Percentiles rank a stretch among this genome's conserved stretches.
phyloP scores from a whole-genome alignment of 2,797 vertebrate species.

The Garrulus glandarius region DNA sequence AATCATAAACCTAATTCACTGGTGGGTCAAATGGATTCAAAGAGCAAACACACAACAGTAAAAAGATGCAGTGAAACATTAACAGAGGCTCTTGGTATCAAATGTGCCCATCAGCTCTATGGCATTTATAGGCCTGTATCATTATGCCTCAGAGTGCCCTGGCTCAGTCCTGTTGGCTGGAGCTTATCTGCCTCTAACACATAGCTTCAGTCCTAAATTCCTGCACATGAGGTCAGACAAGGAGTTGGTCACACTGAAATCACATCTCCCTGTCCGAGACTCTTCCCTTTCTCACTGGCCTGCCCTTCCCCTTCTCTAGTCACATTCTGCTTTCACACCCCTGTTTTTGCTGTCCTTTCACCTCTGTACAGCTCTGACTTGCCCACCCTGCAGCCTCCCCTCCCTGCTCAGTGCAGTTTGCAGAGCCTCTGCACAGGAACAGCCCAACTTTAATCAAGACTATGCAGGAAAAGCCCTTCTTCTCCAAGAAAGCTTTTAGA shows the following conservation, averaged over 20 bases:
- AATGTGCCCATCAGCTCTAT: background rate
- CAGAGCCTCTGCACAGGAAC: background rate
- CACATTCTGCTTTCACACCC: background rate
- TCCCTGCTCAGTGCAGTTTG: background rate
- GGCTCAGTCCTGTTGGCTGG: background rate
- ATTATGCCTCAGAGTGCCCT: background rate
- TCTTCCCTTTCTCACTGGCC: background rate
- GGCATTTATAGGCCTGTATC: background rate
- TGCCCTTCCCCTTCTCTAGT: background rate
- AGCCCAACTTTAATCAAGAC: conserved; percentile 30
- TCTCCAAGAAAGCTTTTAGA: conserved; percentile 26
- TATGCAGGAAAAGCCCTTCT: background rate
- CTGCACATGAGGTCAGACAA: background rate
- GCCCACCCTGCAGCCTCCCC: background rate
- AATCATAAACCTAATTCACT: background rate
- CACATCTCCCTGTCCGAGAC: background rate
- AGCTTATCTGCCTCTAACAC: background rate
- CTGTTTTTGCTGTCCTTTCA: background rate
- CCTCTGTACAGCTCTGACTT: background rate
- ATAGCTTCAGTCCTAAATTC: background rate
- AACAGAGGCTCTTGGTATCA: background rate
- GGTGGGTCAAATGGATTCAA: background rate
- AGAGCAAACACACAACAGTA: background rate
- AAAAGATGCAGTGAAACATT: background rate
- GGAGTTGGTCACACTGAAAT: background rate